Conservation (phyloP, 1,140 invertebrate genomes). For the Pseudomyrmex pallidus region DNA sequence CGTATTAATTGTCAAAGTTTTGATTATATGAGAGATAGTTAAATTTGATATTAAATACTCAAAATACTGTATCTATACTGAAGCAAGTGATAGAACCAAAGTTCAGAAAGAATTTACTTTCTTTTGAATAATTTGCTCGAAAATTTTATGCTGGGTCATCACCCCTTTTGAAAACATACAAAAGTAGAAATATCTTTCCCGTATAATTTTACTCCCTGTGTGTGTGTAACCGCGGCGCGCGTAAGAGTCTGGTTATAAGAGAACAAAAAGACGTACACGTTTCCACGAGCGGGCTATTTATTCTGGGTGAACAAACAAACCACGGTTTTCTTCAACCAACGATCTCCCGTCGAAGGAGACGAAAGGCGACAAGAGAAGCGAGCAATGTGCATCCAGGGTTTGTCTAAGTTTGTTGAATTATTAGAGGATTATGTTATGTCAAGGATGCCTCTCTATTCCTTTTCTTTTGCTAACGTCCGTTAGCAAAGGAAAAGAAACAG, state of each 20-base stretch:
- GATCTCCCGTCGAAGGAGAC: slow-evolving; percentile 53
- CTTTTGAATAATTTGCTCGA: not conserved
- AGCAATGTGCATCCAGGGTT: not conserved
- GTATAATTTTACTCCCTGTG: slow-evolving; percentile 9
- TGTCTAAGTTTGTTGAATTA: slow-evolving; percentile 69
- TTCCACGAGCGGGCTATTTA: slow-evolving; percentile 70
- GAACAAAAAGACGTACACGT: slow-evolving; percentile 19
- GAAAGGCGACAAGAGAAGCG: slow-evolving; percentile 14
- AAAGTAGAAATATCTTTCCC: slow-evolving; percentile 35
- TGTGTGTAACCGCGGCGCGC: not conserved
- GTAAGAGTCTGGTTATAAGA: not conserved
- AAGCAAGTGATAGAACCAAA: not conserved
- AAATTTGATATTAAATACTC: not conserved
- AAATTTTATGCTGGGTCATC: too few species aligned
- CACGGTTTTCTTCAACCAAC: slow-evolving; percentile 65
- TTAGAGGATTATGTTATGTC: slow-evolving; percentile 74
- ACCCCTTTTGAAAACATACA: not conserved
- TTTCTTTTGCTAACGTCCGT: slow-evolving; percentile 60
- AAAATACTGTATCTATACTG: not conserved
- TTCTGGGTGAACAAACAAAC: slow-evolving; percentile 75
- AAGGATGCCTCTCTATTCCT: slow-evolving; percentile 58
- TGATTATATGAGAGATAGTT: not conserved
- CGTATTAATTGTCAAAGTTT: not conserved
- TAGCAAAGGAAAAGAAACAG: too few species aligned
- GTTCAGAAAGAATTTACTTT: not conserved